Conservation (phyloP, 2,113 vertebrate species). For the Meriones unguiculatus region DNA sequence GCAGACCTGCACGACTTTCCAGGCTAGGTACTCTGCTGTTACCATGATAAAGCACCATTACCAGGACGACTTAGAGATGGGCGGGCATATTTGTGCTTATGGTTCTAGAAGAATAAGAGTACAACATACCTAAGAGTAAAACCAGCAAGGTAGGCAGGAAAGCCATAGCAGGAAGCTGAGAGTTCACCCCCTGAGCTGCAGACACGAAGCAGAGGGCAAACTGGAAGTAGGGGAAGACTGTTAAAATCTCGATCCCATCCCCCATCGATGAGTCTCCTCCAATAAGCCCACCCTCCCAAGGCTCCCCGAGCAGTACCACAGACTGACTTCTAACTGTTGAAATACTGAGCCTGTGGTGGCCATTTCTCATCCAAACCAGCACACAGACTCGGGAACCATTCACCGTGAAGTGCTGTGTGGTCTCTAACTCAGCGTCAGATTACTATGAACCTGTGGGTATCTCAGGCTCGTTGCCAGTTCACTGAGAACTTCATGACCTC, state of each 20-base stretch:
- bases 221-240: neutral
- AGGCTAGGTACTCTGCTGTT: neutral
- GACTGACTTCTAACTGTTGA: neutral
- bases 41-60: neutral
- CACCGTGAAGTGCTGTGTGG: too few species aligned
- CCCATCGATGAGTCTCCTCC: neutral
- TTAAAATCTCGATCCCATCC: neutral
- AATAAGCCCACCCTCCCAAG: neutral
- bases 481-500: neutral
- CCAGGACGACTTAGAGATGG: neutral
- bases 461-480: neutral
- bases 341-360: neutral
- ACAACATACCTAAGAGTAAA: neutral
- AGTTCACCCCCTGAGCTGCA: neutral
- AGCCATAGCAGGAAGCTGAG: neutral
- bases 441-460: neutral
- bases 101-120: neutral
- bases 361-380: neutral
- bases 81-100: neutral
- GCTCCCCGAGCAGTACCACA: neutral
- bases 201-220: neutral
- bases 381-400: neutral
- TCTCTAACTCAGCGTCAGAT: neutral
- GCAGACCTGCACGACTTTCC: neutral
- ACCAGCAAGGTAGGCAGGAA: neutral